phyloP scores from a whole-genome alignment of 2,797 vertebrate species.

The Acanthiza pusilla region DNA sequence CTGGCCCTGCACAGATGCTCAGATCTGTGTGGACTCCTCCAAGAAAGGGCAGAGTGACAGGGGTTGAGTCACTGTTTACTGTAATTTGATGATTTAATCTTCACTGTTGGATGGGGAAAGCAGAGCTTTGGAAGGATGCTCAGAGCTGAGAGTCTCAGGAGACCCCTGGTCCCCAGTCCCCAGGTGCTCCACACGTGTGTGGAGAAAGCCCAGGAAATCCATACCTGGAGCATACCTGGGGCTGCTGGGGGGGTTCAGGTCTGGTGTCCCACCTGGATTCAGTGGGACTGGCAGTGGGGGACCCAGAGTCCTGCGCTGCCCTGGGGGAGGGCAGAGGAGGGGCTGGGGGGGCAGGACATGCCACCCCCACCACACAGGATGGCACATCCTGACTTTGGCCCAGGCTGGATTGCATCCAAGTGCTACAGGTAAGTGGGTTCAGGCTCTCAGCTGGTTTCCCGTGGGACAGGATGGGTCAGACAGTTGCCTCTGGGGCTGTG shows the following conservation, averaged over 20 bases:
- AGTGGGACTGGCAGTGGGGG: background rate
- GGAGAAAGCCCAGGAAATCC: background rate
- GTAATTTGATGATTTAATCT: background rate
- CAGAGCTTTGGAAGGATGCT: background rate
- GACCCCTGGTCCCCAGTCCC: background rate
- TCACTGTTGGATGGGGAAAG: background rate
- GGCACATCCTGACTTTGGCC: background rate
- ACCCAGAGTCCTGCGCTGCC: background rate
- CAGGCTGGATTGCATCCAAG: rapidly evolving
- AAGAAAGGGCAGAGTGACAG: background rate
- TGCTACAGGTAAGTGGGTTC: background rate
- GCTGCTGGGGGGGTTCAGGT: background rate
- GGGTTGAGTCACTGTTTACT: background rate
- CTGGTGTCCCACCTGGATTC: background rate
- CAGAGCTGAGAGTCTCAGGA: background rate
- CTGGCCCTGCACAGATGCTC: background rate
- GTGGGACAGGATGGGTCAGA: background rate
- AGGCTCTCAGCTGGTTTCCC: background rate
- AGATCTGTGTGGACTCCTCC: background rate
- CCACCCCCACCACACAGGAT: rapidly evolving
- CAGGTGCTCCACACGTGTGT: background rate
- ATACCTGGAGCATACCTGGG: rapidly evolving
- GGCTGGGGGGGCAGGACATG: background rate
- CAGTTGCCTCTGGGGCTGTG: background rate
- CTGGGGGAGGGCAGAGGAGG: background rate